These are phyloP conservation scores for Oreochromis grahami DNA, from an alignment of 2,797 vertebrate genomes.

Conservation along the genomic window DNA sequence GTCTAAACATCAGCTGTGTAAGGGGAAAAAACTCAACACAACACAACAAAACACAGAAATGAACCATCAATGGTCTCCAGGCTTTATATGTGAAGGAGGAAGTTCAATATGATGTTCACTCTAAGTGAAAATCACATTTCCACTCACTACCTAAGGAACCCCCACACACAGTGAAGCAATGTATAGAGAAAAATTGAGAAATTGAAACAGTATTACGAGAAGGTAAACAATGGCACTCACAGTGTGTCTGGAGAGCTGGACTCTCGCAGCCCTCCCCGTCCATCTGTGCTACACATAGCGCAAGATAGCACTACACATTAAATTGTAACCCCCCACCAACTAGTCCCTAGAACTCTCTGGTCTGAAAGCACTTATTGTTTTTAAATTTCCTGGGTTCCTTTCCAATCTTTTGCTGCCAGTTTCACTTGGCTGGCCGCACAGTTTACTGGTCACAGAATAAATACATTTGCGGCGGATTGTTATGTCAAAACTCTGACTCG, in stretches of 20 bases:
- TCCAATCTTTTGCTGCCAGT: not conserved
- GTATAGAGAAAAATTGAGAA: not conserved
- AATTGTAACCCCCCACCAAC: not conserved
- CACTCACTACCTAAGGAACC: not conserved
- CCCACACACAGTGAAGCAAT: not conserved
- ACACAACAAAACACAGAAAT: not conserved
- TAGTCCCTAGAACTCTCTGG: not conserved
- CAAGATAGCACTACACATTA: not conserved
- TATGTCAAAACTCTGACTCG: not conserved
- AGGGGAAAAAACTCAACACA: accelerated
- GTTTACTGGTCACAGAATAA: not conserved
- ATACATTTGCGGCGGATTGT: not conserved
- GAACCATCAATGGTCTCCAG: not conserved
- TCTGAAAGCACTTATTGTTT: not conserved
- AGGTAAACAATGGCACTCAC: not conserved
- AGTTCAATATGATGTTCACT: not conserved
- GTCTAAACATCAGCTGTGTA: not conserved
- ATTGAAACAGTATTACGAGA: not conserved
- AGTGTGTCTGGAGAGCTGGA: not conserved
- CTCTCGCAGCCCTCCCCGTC: not conserved
- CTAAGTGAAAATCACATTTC: not conserved
- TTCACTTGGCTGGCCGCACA: not conserved
- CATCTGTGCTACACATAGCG: not conserved
- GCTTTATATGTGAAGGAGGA: not conserved
- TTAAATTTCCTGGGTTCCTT: not conserved